Evolutionary conservation across 2,888 invertebrate species (phyloP).

Genomic region (Scelioninae gen. 1): DNA sequence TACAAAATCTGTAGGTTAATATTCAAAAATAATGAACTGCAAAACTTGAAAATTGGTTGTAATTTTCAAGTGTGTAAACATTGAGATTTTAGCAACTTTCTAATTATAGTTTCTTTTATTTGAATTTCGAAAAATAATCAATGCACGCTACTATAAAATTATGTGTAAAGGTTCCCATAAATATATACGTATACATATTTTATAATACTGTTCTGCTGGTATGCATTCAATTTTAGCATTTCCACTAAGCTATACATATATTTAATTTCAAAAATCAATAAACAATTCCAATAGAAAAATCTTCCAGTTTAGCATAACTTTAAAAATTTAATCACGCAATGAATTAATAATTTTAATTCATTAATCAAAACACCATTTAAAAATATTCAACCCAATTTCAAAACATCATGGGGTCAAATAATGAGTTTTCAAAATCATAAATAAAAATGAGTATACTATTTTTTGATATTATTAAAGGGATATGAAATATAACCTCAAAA

Average conservation of each 20-base stretch:
- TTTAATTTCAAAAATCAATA: slow-evolving; percentile 29
- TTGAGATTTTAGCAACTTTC: background rate
- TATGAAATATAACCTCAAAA: too few relatives aligned
- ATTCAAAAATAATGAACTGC: too few relatives aligned
- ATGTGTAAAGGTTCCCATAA: slow-evolving; percentile 24
- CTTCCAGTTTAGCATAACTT: background rate
- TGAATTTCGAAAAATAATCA: background rate
- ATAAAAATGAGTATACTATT: too few relatives aligned
- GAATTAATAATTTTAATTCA: too few relatives aligned
- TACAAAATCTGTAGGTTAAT: too few relatives aligned
- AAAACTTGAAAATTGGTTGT: too few relatives aligned
- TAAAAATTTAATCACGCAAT: background rate
- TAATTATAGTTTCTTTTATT: background rate
- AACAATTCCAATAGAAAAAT: slow-evolving; percentile 17
- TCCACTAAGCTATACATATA: slow-evolving; percentile 1
- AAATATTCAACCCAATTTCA: too few relatives aligned
- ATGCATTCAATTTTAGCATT: slow-evolving; percentile 14
- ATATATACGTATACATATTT: slow-evolving; percentile 25
- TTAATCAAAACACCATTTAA: too few relatives aligned
- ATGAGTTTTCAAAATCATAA: too few relatives aligned
- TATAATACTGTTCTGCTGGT: slow-evolving; percentile 4
- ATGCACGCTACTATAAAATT: background rate
- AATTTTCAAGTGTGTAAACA: too few relatives aligned
- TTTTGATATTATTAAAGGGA: too few relatives aligned
- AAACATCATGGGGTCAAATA: too few relatives aligned